Percentiles rank a stretch among this genome's conserved stretches.
Evolutionary conservation across 2,797 vertebrate species (phyloP).

Genomic region (Pitangus sulphuratus): DNA sequence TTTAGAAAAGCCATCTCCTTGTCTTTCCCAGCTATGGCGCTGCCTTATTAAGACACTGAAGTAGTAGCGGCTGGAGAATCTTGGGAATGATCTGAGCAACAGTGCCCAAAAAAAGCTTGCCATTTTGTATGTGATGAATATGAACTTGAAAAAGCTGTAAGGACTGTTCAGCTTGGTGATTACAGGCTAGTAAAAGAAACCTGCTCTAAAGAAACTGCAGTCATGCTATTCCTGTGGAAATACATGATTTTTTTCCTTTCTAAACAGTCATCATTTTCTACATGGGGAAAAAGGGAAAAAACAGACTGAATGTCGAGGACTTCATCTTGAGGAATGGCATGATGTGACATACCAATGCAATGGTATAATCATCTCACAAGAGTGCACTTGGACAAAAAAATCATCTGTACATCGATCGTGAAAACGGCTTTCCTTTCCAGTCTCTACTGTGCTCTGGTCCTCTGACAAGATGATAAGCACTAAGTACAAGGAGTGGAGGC

Average conservation of each 20-base stretch:
- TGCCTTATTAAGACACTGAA: constrained; percentile 62
- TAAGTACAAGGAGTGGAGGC: not conserved
- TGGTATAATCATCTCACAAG: not conserved
- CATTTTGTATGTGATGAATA: not conserved
- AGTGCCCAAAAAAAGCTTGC: not conserved
- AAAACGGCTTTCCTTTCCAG: not conserved
- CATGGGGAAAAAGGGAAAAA: not conserved
- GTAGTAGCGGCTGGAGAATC: constrained; percentile 36
- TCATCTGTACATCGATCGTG: not conserved
- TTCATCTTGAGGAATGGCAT: not conserved
- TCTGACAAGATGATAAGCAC: not conserved
- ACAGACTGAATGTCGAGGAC: not conserved
- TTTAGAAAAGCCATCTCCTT: constrained; percentile 56
- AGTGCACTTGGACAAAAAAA: not conserved
- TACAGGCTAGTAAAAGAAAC: not conserved
- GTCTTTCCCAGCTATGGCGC: not conserved
- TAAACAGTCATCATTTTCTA: not conserved
- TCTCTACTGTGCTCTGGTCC: not conserved
- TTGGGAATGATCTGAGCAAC: constrained; percentile 33
- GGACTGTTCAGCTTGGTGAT: not conserved
- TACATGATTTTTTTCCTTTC: accelerated
- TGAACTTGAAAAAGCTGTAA: not conserved
- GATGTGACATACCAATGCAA: not conserved
- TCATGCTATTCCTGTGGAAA: not conserved
- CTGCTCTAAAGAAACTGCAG: not conserved